Base-by-base conservation (phyloP, 2,113 vertebrate genomes). In the Numenius arquata region DNA sequence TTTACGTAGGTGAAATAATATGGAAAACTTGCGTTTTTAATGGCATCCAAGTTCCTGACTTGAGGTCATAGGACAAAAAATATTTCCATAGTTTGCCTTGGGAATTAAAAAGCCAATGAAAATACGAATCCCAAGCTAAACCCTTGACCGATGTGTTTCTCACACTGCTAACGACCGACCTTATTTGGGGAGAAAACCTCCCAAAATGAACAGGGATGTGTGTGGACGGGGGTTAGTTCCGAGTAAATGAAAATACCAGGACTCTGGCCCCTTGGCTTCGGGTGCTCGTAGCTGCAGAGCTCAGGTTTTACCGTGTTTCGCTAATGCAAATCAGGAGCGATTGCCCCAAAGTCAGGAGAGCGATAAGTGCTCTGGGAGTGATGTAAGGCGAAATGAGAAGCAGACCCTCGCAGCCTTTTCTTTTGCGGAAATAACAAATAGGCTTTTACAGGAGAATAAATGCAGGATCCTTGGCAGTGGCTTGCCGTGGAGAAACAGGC, bases 261-360 rank as follows among this genome's bases (percentile, higher is more conserved):
- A 2, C 4, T n/a, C 4, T n/a, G 38, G n/a, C 52, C 47, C 36
- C 59, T 58, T 19, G 53, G 45, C 82, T 53, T 36, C 27, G 2
- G n/a, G 20, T 12, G 2, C 0, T 0, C 11, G 32, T 15, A 45
- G 30, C 74, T 59, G 65, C 48, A 7, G 27, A 38, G 68, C 4
- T 2, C 6, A 55, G 25, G 18, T 20, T 32, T 87, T 40, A 12
- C 50, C 11, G 4, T 34, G 22, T 38, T 56, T 15, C 43, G 15
- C n/a, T 41, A 9, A 36, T 11, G 62, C 16, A 45, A 66, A 26
- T 53, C 27, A 16, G 34, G 45, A 62, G 55, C 0, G 5, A 25
- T 40, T 34, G 67, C 62, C 67, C 34, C 11, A 6, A 34, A 40
- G 34, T 32, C 8, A 6, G 95, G 62, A 63, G 61, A 27, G 45